Conservation (phyloP, 2,888 invertebrate species). For the Cylloceria caligata region DNA sequence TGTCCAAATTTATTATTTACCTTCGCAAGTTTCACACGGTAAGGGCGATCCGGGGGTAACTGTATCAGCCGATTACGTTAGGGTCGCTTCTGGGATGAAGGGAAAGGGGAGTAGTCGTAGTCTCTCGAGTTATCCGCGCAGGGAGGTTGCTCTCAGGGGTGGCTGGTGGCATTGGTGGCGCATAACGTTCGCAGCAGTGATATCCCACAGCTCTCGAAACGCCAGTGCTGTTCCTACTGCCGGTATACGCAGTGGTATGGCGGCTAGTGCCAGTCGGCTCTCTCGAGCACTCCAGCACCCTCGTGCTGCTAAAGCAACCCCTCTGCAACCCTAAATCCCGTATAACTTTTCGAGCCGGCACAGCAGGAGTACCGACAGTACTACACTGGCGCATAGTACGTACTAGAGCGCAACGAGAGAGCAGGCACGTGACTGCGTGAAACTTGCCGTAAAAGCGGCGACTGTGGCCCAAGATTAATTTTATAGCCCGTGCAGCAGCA, state of each 20-base stretch:
- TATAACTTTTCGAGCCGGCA: slow-evolving; percentile 52
- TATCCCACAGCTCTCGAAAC: slow-evolving; percentile 64
- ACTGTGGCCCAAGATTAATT: slow-evolving; percentile 49
- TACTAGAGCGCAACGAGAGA: slow-evolving; percentile 21
- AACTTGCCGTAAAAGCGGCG: slow-evolving; percentile 48
- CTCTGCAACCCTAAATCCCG: slow-evolving; percentile 49
- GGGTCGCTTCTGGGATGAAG: slow-evolving; percentile 37
- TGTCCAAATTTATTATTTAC: slow-evolving; percentile 69
- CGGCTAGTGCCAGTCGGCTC: background rate
- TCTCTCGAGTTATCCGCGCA: slow-evolving; percentile 55
- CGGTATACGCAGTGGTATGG: background rate
- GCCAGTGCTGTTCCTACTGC: slow-evolving; percentile 26
- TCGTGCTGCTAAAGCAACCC: slow-evolving; percentile 38
- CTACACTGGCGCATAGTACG: slow-evolving; percentile 22
- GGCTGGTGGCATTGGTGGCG: slow-evolving; percentile 26
- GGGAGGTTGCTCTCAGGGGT: slow-evolving; percentile 40
- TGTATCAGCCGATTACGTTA: slow-evolving; percentile 67
- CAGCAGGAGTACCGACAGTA: background rate
- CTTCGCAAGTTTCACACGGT: slow-evolving; percentile 66
- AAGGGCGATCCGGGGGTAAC: slow-evolving; percentile 34
- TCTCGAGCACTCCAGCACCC: slow-evolving; percentile 39
- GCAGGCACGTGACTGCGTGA: slow-evolving; percentile 47
- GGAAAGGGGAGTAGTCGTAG: slow-evolving; percentile 14
- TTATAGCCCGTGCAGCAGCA: slow-evolving; percentile 43
- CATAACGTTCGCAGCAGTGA: slow-evolving; percentile 56